A percentile compares a stretch with the other conserved stretches of the same genome.
These are phyloP conservation scores for Noturus placidus DNA, from an alignment of 2,113 vertebrate genomes.

Conservation along the genomic window DNA sequence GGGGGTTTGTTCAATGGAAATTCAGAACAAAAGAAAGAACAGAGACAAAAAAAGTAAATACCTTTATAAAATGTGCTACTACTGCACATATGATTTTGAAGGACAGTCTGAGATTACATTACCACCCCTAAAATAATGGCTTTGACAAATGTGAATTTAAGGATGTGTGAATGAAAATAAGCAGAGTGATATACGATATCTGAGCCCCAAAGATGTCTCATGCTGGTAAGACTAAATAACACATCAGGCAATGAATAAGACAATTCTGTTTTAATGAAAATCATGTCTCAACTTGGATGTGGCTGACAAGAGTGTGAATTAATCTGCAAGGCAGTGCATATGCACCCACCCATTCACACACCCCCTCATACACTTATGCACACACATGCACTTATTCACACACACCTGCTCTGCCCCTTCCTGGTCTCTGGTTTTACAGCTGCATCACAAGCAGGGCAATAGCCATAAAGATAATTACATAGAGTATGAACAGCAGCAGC, in stretches of 20 bases:
- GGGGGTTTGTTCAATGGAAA: slow-evolving; percentile 41
- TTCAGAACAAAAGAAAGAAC: neutral
- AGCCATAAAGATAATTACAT: slow-evolving; percentile 72
- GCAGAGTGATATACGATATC: slow-evolving; percentile 45
- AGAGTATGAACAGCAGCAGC: slow-evolving; percentile 57
- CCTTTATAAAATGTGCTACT: neutral
- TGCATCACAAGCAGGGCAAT: slow-evolving; percentile 65
- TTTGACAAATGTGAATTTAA: slow-evolving; percentile 33
- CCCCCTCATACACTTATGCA: slow-evolving; percentile 33
- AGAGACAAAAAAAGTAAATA: neutral
- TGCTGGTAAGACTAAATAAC: slow-evolving; percentile 45
- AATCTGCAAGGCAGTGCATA: slow-evolving; percentile 26
- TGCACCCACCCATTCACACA: slow-evolving; percentile 34
- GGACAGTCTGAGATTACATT: neutral
- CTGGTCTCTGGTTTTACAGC: slow-evolving; percentile 60
- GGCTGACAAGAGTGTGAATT: slow-evolving; percentile 33
- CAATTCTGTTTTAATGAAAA: slow-evolving; percentile 55
- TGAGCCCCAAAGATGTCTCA: slow-evolving; percentile 31
- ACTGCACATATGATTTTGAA: slow-evolving; percentile 1
- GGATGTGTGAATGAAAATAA: slow-evolving; percentile 29
- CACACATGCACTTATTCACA: slow-evolving; percentile 51
- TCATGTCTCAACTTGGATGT: slow-evolving; percentile 40
- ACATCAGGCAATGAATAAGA: slow-evolving; percentile 40
- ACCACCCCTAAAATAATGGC: neutral
- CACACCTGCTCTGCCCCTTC: slow-evolving; percentile 63